Conservation (phyloP, 2,113 vertebrate genomes). For the Megaleporinus macrocephalus region DNA sequence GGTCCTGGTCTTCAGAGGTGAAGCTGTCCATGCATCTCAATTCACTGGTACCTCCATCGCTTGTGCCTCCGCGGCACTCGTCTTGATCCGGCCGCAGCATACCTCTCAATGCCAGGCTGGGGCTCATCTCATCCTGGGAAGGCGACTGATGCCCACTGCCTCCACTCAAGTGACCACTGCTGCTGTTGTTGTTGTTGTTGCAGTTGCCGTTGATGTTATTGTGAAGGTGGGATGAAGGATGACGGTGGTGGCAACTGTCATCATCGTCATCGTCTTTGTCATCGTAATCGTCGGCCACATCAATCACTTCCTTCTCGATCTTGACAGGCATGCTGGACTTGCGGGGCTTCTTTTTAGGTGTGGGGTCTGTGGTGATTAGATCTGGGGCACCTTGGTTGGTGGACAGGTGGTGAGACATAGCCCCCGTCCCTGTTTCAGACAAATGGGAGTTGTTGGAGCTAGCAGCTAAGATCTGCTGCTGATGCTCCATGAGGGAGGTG, state of each 20-base stretch:
- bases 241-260: slow-evolving; percentile 66
- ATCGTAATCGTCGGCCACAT: slow-evolving; percentile 94
- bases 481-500: slow-evolving; percentile 77
- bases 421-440: slow-evolving; percentile 75
- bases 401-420: slow-evolving; percentile 76
- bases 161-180: slow-evolving; percentile 87
- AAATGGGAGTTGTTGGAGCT: slow-evolving; percentile 72
- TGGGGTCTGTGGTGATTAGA: slow-evolving; percentile 81
- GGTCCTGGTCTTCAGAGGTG: slow-evolving; percentile 97
- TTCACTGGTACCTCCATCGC: slow-evolving; percentile 78
- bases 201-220: slow-evolving; percentile 83
- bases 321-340: slow-evolving; percentile 99
- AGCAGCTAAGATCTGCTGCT: slow-evolving; percentile 81
- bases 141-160: slow-evolving; percentile 90
- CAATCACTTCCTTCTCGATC: slow-evolving; percentile 97
- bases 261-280: slow-evolving; percentile 95
- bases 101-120: slow-evolving; percentile 88
- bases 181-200: slow-evolving; percentile 88
- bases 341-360: slow-evolving; percentile 97
- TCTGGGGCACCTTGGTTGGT: slow-evolving; percentile 80
- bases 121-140: slow-evolving; percentile 95
- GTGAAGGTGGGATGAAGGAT: slow-evolving; percentile 70
- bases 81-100: slow-evolving; percentile 87
- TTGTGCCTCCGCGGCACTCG: slow-evolving; percentile 78
- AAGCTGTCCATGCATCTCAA: slow-evolving; percentile 92